A percentile compares a stretch with the other conserved stretches of the same genome.
Evolutionary conservation across 2,888 invertebrate genomes (phyloP).

Genomic region (Phortica magna): DNA sequence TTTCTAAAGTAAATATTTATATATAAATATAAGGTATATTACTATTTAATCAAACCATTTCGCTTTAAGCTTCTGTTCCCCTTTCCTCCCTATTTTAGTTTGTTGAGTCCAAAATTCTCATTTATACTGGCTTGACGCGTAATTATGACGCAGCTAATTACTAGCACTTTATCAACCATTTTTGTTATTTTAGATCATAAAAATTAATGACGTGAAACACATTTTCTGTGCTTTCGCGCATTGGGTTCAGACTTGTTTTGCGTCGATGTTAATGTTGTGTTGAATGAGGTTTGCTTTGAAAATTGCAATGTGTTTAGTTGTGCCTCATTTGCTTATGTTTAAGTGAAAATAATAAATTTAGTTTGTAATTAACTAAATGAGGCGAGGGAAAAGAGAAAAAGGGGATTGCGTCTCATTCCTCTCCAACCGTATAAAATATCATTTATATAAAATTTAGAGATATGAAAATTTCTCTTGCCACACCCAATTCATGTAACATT

Average conservation of each 20-base stretch:
- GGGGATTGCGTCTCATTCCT: no score
- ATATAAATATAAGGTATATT: no score
- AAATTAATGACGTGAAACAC: constrained; percentile 72
- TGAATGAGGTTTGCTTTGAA: constrained; percentile 35
- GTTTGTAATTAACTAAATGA: constrained; percentile 44
- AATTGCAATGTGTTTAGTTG: constrained; percentile 54
- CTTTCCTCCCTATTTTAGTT: neutral
- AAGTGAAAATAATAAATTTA: constrained; percentile 48
- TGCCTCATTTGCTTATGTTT: constrained; percentile 16
- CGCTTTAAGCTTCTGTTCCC: constrained; percentile 36
- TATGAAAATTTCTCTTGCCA: no score
- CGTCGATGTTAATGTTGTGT: constrained; percentile 16
- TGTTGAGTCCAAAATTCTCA: neutral
- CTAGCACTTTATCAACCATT: constrained; percentile 64
- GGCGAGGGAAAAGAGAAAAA: neutral
- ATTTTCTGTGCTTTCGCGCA: constrained; percentile 70
- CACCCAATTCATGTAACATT: no score
- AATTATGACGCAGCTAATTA: constrained; percentile 54
- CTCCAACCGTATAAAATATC: no score
- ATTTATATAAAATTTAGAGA: no score
- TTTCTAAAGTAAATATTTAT: no score
- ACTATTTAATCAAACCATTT: constrained; percentile 32
- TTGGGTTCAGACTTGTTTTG: constrained; percentile 14
- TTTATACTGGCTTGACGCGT: constrained; percentile 53
- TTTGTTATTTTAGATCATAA: constrained; percentile 67